These are phyloP conservation scores for Thecophora atra DNA, from an alignment of 2,888 invertebrate genomes.

Conservation along the genomic window DNA sequence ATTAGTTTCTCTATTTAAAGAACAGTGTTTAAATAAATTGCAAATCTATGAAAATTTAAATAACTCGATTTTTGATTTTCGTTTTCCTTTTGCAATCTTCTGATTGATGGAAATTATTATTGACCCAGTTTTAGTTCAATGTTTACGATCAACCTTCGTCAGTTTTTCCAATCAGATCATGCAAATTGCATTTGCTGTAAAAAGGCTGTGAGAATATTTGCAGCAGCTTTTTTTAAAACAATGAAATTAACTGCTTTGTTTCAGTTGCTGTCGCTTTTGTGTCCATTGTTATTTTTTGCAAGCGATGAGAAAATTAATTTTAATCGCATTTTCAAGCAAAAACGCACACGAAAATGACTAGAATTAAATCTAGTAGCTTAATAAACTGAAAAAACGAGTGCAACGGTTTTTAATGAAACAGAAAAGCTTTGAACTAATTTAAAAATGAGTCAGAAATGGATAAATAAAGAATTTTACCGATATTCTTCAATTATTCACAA, in stretches of 20 bases:
- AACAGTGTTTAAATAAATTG: too few relatives aligned
- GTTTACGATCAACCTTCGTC: background rate
- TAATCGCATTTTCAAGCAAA: background rate
- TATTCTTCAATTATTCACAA: too few relatives aligned
- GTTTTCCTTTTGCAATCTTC: background rate
- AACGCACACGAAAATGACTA: too few relatives aligned
- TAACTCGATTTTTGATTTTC: too few relatives aligned
- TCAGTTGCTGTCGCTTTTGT: background rate
- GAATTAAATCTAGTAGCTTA: too few relatives aligned
- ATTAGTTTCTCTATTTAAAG: too few relatives aligned
- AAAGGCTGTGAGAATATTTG: conserved; percentile 14
- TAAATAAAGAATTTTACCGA: too few relatives aligned
- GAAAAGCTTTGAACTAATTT: too few relatives aligned
- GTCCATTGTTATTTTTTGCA: background rate
- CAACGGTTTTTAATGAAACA: too few relatives aligned
- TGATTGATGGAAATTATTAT: conserved; percentile 9
- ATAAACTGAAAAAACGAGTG: too few relatives aligned
- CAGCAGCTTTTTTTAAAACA: background rate
- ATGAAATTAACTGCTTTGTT: background rate
- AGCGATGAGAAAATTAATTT: background rate
- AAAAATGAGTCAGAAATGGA: too few relatives aligned
- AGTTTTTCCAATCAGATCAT: background rate
- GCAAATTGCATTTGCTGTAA: background rate
- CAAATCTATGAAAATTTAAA: too few relatives aligned
- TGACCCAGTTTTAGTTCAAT: conserved; percentile 30